These are phyloP conservation scores for Bunonema sp. DNA, from an alignment of 2,888 invertebrate genomes.

Conservation along the genomic window DNA sequence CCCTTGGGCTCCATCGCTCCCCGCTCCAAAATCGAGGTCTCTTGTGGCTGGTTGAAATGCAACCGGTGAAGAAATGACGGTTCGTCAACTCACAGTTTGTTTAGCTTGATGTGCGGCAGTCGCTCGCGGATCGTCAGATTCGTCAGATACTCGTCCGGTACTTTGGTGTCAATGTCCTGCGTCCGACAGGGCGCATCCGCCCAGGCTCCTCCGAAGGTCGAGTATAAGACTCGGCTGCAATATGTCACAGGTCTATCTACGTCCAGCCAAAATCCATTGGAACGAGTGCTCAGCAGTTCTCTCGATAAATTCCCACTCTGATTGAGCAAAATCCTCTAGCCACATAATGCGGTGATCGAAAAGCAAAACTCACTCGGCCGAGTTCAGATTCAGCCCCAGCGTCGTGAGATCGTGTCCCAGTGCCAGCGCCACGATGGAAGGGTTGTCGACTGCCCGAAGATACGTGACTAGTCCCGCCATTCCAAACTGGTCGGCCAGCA, in stretches of 20 bases:
- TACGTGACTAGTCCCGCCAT: conserved; percentile 95
- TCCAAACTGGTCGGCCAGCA: conserved; percentile 98
- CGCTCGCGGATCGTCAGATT: conserved; percentile 71
- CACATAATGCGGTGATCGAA: neutral
- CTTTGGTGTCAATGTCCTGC: conserved; percentile 64
- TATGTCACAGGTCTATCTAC: too few relatives aligned
- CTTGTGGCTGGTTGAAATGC: too few relatives aligned
- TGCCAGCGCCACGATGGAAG: conserved; percentile 82
- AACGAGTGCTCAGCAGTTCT: too few relatives aligned
- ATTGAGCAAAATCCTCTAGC: too few relatives aligned
- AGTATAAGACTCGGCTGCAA: conserved; percentile 61
- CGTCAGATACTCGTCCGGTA: conserved; percentile 72
- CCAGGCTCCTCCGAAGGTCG: conserved; percentile 96
- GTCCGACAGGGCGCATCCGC: conserved; percentile 91
- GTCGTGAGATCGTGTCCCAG: conserved; percentile 94
- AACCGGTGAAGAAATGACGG: too few relatives aligned
- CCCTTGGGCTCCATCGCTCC: too few relatives aligned
- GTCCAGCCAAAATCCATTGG: too few relatives aligned
- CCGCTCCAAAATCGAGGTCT: too few relatives aligned
- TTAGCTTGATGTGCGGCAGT: conserved; percentile 75
- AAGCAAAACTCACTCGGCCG: conserved; percentile 59
- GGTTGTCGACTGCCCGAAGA: conserved; percentile 90
- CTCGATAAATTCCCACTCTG: too few relatives aligned
- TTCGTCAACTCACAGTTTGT: conserved; percentile 64
- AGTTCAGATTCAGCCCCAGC: conserved; percentile 89